These are phyloP conservation scores for Heterohyrax brucei DNA, from an alignment of 2,797 vertebrate species.

Conservation along the genomic window DNA sequence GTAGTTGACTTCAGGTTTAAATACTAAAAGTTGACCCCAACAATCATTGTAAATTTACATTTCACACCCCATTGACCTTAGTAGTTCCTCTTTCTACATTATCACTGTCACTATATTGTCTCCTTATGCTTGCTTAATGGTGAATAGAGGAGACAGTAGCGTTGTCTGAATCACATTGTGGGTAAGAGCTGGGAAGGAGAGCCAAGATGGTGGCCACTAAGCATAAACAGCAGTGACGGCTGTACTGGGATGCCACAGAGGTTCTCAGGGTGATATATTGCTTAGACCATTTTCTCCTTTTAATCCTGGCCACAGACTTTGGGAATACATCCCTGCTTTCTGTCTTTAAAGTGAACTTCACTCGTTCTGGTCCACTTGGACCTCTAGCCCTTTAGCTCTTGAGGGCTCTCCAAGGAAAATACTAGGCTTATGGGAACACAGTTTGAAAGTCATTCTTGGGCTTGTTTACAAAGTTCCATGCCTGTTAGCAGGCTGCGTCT, in stretches of 20 bases:
- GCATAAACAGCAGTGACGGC: neutral
- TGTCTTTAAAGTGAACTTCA: neutral
- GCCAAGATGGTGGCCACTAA: neutral
- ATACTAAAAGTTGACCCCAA: neutral
- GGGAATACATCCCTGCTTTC: neutral
- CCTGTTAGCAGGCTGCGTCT: neutral
- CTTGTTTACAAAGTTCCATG: neutral
- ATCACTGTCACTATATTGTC: neutral
- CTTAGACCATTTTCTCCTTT: neutral
- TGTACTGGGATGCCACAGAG: neutral
- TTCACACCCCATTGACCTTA: neutral
- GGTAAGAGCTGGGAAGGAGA: neutral
- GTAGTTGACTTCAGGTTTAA: neutral
- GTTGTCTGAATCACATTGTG: neutral
- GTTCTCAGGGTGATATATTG: neutral
- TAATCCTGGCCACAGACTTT: too few species aligned
- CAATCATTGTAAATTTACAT: neutral
- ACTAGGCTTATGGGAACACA: neutral
- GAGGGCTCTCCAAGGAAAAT: neutral
- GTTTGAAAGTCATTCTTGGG: neutral
- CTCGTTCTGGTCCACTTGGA: neutral
- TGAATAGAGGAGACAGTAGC: neutral
- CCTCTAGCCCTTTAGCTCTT: neutral
- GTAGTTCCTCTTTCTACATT: neutral
- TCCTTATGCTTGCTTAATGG: neutral